phyloP scores from a whole-genome alignment of 2,113 vertebrate genomes.

The Fukomys damarensis region DNA sequence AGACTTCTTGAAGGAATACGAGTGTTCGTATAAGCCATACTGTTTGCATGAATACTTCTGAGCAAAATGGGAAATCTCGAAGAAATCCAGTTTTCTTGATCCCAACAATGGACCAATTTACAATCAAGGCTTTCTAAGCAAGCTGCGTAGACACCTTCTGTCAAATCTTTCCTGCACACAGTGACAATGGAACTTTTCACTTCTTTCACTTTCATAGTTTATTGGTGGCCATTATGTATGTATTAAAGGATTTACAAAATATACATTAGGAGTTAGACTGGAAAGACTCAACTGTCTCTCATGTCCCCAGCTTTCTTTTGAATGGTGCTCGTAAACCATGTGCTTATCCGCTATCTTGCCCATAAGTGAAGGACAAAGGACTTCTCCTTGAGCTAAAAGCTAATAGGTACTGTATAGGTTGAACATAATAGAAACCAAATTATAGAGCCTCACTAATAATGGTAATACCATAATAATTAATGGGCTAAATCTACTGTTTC shows the following conservation, averaged over 20 bases:
- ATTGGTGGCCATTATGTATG: background rate
- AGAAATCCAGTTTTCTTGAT: background rate
- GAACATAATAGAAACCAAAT: background rate
- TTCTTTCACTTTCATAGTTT: background rate
- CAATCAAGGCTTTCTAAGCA: background rate
- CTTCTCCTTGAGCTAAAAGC: constrained; percentile 23
- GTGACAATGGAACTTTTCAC: background rate
- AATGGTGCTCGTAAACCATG: background rate
- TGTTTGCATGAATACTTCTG: background rate
- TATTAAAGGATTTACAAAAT: background rate
- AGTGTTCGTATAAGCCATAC: background rate
- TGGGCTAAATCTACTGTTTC: background rate
- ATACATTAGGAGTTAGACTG: background rate
- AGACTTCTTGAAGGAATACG: background rate
- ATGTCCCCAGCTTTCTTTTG: background rate
- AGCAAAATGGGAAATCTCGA: background rate
- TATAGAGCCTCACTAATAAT: background rate
- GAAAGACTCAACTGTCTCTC: background rate
- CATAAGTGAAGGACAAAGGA: background rate
- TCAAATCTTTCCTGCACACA: background rate
- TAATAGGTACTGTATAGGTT: background rate
- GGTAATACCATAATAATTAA: background rate
- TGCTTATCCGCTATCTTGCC: background rate
- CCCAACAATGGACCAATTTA: background rate
- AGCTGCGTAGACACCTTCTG: background rate